Conservation (phyloP, 2,113 vertebrate genomes). For the Trinectes maculatus region DNA sequence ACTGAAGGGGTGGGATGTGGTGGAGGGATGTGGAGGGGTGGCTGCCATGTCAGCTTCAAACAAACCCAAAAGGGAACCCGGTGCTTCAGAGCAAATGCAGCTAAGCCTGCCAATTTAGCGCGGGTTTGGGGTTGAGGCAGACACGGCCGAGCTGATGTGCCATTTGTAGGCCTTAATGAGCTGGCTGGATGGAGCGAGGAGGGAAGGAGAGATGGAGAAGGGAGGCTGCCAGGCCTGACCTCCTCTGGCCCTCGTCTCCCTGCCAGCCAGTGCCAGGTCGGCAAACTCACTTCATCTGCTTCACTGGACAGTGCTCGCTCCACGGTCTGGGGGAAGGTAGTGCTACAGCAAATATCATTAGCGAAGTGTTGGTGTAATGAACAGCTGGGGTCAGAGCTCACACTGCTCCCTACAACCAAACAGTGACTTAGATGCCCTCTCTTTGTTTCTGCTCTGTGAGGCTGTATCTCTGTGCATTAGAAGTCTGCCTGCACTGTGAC, state of each 20-base stretch:
- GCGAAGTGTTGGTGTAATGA: conserved; percentile 73
- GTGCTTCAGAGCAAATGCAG: conserved; percentile 87
- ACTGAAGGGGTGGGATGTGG: conserved; percentile 61
- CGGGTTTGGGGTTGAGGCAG: conserved; percentile 82
- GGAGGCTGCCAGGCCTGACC: conserved; percentile 70
- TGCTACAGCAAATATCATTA: conserved; percentile 77
- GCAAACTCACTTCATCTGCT: conserved; percentile 72
- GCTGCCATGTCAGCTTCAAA: conserved; percentile 82
- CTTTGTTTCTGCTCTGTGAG: conserved; percentile 39
- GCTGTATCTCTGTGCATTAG: conserved; percentile 29
- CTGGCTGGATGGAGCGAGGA: conserved; percentile 80
- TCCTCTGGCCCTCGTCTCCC: conserved; percentile 65
- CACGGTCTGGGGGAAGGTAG: conserved; percentile 52
- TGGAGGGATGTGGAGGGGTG: conserved; percentile 58
- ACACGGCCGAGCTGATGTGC: conserved; percentile 83
- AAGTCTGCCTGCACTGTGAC: not conserved
- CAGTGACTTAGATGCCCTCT: conserved; percentile 51
- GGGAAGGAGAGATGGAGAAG: conserved; percentile 54
- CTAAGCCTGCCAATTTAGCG: conserved; percentile 91
- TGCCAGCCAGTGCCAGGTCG: conserved; percentile 64
- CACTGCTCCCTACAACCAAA: conserved; percentile 56
- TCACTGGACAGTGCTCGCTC: conserved; percentile 54
- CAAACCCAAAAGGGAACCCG: conserved; percentile 84
- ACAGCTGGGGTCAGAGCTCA: conserved; percentile 63
- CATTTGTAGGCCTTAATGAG: conserved; percentile 95